These are phyloP conservation scores for Aphaenogaster ashmeadi DNA, from an alignment of 1,140 invertebrate genomes.

Conservation along the genomic window DNA sequence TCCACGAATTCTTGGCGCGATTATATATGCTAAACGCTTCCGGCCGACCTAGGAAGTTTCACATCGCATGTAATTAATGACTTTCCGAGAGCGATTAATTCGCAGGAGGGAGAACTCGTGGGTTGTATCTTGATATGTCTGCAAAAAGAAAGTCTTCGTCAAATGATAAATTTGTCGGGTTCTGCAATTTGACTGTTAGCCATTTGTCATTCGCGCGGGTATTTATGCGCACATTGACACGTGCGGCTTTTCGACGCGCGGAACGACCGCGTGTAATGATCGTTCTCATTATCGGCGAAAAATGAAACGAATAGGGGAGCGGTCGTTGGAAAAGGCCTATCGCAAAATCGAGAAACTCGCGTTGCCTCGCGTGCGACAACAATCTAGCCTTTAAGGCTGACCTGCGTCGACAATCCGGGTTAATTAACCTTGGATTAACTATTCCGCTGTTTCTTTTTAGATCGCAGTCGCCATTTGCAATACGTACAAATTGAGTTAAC, in stretches of 20 bases:
- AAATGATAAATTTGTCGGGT: constrained; percentile 23
- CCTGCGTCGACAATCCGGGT: neutral
- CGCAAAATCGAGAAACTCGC: neutral
- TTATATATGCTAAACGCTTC: constrained; percentile 6
- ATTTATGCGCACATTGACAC: neutral
- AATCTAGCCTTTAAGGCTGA: constrained; percentile 9
- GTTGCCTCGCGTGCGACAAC: neutral
- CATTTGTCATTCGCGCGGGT: neutral
- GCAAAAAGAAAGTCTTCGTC: neutral
- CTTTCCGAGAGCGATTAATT: constrained; percentile 29
- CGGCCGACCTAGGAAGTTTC: neutral
- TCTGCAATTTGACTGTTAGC: constrained; percentile 11
- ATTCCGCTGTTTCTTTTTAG: constrained; percentile 3
- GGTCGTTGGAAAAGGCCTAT: too few species aligned
- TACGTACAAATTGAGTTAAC: constrained; percentile 31
- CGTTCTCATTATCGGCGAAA: constrained; percentile 7
- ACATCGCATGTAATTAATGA: constrained; percentile 22
- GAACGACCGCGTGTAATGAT: neutral
- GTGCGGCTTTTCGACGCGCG: neutral
- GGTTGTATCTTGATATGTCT: neutral
- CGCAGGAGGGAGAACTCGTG: neutral
- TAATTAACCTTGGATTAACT: constrained; percentile 36
- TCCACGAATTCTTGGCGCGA: neutral
- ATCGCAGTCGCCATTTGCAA: neutral
- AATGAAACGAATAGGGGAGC: neutral